Evolutionary conservation across 2,888 invertebrate species (phyloP).

Genomic region (Sinopyrophorus schimmeli): DNA sequence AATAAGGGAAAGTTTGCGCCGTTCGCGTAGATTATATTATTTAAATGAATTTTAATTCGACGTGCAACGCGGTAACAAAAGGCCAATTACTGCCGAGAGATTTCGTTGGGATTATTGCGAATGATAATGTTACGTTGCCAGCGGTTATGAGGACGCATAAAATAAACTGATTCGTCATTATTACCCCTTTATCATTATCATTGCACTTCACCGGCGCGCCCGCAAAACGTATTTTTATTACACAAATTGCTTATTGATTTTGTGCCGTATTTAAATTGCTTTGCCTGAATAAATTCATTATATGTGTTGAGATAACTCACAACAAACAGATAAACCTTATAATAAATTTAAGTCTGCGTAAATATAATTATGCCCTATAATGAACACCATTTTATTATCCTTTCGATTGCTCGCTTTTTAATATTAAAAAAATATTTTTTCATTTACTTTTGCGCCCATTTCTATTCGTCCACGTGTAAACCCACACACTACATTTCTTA

Average conservation of each 20-base stretch:
- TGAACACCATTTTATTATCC: constrained; percentile 1
- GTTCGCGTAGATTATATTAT: constrained; percentile 50
- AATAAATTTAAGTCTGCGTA: constrained; percentile 30
- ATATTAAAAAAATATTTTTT: no score
- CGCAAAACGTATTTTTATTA: constrained; percentile 37
- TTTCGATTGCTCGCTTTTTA: no score
- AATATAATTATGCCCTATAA: constrained; percentile 27
- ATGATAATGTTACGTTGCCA: constrained; percentile 40
- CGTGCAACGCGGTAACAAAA: constrained; percentile 47
- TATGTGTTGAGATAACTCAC: constrained; percentile 29
- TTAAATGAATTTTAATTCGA: constrained; percentile 54
- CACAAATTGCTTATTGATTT: constrained; percentile 43
- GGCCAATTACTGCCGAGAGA: constrained; percentile 48
- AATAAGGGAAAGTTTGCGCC: constrained; percentile 49
- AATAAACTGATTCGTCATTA: constrained; percentile 41
- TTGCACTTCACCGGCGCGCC: constrained; percentile 38
- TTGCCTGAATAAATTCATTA: constrained; percentile 33
- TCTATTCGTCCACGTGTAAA: no score
- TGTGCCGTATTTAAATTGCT: constrained; percentile 36
- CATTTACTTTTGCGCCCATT: background rate
- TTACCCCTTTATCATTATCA: constrained; percentile 42
- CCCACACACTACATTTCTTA: no score
- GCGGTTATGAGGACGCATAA: constrained; percentile 43
- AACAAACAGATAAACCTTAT: constrained; percentile 32
- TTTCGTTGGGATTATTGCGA: constrained; percentile 41